Conservation (phyloP, 2,113 vertebrate species). For the Pseudois nayaur region DNA sequence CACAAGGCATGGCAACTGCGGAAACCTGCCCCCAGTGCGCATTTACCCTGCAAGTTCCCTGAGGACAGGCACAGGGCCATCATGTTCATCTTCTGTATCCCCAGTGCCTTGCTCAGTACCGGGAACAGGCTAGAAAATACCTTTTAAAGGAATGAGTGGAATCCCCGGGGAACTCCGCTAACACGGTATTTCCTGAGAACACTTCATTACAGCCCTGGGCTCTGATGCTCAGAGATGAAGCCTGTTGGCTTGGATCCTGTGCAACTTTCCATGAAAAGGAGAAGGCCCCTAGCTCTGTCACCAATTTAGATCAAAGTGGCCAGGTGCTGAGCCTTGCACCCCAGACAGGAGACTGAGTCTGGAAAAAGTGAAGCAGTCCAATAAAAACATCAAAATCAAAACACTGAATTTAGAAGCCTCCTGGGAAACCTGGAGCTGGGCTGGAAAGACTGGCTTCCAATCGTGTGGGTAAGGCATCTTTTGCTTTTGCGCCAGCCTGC, state of each 20-base stretch:
- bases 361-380: background rate
- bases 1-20: background rate
- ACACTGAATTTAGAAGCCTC: background rate
- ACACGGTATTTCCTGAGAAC: background rate
- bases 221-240: background rate
- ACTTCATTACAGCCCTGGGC: background rate
- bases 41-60: background rate
- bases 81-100: background rate
- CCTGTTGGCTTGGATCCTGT: background rate
- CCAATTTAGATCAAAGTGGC: background rate
- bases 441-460: background rate
- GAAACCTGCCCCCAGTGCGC: background rate
- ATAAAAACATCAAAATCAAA: background rate
- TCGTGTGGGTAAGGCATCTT: background rate
- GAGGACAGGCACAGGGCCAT: background rate
- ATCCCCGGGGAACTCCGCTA: background rate
- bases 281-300: background rate
- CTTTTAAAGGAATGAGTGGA: background rate
- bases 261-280: background rate
- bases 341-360: background rate
- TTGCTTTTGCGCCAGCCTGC: background rate
- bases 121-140: background rate
- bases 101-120: background rate
- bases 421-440: background rate
- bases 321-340: background rate